phyloP scores from a whole-genome alignment of 2,888 invertebrate species.

The Saturnia japonica region DNA sequence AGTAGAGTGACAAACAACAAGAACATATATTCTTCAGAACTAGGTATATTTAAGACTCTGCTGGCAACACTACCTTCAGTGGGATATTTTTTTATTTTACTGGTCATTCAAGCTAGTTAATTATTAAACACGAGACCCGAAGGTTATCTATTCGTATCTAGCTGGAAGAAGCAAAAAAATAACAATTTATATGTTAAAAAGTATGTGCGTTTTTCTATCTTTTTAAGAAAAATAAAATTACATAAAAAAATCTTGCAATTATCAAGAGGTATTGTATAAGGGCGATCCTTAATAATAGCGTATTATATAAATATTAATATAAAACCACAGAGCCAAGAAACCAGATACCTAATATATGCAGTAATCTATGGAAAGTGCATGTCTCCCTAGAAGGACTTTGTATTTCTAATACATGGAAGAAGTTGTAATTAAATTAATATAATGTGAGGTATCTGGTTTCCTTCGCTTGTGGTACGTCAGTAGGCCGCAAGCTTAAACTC shows the following conservation, averaged over 20 bases:
- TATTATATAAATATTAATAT: conserved; percentile 2
- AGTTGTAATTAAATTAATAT: too few species aligned
- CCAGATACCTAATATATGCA: neutral
- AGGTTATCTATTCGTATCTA: neutral
- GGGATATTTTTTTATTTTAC: neutral
- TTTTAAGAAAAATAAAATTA: too few species aligned
- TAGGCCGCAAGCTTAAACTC: conserved; percentile 9
- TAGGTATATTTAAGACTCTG: neutral
- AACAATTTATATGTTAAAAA: neutral
- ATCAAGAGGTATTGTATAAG: neutral
- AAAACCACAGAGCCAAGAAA: neutral
- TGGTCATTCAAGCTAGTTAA: neutral
- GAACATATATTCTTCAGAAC: neutral
- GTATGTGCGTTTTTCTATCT: neutral
- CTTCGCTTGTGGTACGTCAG: neutral
- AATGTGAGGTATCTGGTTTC: neutral
- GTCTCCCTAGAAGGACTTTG: neutral
- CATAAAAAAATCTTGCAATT: neutral
- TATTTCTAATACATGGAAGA: too few species aligned
- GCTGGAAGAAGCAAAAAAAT: too few species aligned
- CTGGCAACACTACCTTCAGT: neutral
- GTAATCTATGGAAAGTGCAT: neutral
- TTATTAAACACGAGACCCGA: neutral
- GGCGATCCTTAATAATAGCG: neutral
- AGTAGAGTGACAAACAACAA: neutral